Base-by-base conservation (phyloP, 2,797 vertebrate species). In the Sitta carolinensis region DNA sequence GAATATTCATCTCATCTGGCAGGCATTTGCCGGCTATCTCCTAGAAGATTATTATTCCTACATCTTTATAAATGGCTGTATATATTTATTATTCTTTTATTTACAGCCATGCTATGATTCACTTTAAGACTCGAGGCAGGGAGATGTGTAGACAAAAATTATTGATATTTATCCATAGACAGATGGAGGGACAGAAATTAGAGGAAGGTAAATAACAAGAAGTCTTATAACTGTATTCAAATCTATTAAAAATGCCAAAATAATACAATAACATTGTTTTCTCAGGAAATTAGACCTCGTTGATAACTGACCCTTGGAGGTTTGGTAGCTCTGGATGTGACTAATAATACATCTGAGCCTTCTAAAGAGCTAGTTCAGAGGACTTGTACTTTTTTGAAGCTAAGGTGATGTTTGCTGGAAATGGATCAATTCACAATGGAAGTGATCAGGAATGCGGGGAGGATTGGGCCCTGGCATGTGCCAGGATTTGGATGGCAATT, bases 1-100 rank as follows among this genome's bases (percentile, higher is more conserved):
- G 55, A 57, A 66, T 73, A 76, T 95, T 87, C 48, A 84, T 90
- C 90, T 70, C 25, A 70, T 87, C 48, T 79, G 40, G 32, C 47
- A 94, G 59, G 84, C 2, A 54, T 91, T 95, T 89, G 32, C 42
- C 45, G 48, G 54, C 51, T 62, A 55, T 88, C 36, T 96, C 27
- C 32, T 69, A 50, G n/a, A 94, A 57, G 20, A 85, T 70, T 87
- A 77, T 85, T 77, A 58, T 42, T 29, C 11, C 48, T 70, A 64
- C 1, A 1, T 79, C 36, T 88, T 84, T 82, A 81, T 68, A 85
- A 86, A 78, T 51, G 18, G 4, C 15, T 79, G 30, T 27, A 36
- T 78, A 25, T 45, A 67, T 79, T 78, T 89, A 66, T 77, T 62
- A 16, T 52, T 66, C 11, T 52, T 75, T 81, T 81, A 66, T 78